These are phyloP conservation scores for Paedocypris micromegethes DNA, from an alignment of 2,797 vertebrate species.

Conservation along the genomic window DNA sequence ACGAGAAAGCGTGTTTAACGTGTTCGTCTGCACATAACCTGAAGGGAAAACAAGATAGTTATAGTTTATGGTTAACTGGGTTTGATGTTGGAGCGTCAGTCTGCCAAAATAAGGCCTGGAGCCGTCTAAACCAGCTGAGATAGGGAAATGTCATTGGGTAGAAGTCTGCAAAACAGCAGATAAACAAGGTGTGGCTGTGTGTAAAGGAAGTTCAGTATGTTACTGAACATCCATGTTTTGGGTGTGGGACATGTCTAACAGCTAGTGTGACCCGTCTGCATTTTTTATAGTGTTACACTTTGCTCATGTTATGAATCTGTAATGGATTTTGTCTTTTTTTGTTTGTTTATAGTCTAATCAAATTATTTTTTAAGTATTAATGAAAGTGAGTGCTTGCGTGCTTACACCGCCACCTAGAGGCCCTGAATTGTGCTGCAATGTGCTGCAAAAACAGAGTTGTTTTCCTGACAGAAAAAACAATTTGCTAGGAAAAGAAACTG, in stretches of 20 bases:
- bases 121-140: conserved; percentile 22
- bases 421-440: no score
- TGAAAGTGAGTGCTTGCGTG: no score
- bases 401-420: no score
- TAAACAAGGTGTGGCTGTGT: conserved; percentile 17
- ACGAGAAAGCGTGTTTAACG: neutral
- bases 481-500: no score
- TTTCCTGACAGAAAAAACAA: no score
- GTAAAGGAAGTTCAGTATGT: conserved; percentile 6
- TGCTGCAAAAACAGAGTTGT: no score
- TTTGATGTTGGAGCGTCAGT: conserved; percentile 20
- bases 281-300: neutral
- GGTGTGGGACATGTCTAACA: conserved; percentile 1
- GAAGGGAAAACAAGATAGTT: neutral
- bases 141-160: conserved; percentile 29
- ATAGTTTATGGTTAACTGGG: conserved; percentile 36
- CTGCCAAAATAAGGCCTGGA: conserved; percentile 27
- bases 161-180: conserved; percentile 7
- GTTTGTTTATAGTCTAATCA: no score
- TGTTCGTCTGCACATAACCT: neutral
- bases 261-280: neutral
- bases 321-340: neutral
- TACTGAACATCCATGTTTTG: neutral
- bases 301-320: neutral
- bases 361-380: no score